Base-by-base conservation (phyloP, 2,113 vertebrate genomes). In the Pitta sordida region DNA sequence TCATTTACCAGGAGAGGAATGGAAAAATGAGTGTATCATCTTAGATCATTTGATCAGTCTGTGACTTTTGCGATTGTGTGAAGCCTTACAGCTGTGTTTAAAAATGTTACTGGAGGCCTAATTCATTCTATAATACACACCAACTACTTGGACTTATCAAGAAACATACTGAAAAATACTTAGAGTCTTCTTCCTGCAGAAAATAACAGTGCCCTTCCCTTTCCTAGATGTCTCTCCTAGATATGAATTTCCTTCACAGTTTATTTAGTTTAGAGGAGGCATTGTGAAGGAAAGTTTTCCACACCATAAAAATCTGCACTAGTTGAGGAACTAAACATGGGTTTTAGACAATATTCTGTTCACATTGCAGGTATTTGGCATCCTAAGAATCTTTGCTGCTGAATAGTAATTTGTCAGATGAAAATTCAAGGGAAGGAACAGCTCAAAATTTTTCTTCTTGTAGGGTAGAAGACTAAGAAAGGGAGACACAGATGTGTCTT, bases 21-120 rank as follows among this genome's bases (percentile, higher is more conserved):
- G 81, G 91, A 91, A 95, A 95, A 85, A 89, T 67, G 24, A 92
- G 11, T 52, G 27, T 49, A 76, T 77, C 26, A 3, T 83, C 81
- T 93, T 62, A 94, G 82, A 75, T 94, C 32, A 90, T 86, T 93
- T 89, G 79, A 71, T 64, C 69, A 79, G 62, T 43, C 44, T 21
- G 32, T 67, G 77, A 86, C 78, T 85, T 90, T 83, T 62, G 73
- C 30, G 67, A 89, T 76, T 75, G 49, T 89, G 26, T 94, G 86
- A 84, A 92, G 52, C 8, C 82, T 43, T 80, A 84, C 55, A 86
- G 46, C 52, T 90, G 83, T 51, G 46, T 73, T 76, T 53, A 92
- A 79, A 78, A 90, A 60, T 78, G 51, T 86, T 76, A 52, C 71
- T 81, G 53, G 37, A 79, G 56, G 43, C 51, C 34, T 90, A 63